Percentiles rank a stretch among this genome's conserved stretches.
phyloP scores from a whole-genome alignment of 2,888 invertebrate species.

The Laothoe populi region DNA sequence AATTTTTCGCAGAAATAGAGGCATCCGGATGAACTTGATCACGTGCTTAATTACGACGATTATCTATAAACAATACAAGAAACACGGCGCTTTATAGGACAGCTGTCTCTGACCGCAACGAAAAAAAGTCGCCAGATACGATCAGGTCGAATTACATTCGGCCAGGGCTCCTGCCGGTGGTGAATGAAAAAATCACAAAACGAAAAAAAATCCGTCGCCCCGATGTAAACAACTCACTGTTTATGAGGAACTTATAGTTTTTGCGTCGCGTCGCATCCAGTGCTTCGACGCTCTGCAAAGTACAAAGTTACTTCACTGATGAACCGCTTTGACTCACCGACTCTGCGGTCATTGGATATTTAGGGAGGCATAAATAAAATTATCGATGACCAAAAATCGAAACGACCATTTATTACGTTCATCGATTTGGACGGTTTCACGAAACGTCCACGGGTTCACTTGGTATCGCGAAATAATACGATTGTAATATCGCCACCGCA shows the following conservation, averaged over 20 bases:
- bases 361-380: constrained; percentile 60
- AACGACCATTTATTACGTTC: constrained; percentile 45
- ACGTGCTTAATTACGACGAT: constrained; percentile 49
- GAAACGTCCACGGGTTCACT: constrained; percentile 42
- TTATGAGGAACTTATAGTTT: constrained; percentile 65
- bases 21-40: constrained; percentile 18
- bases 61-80: constrained; percentile 70
- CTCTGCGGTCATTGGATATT: constrained; percentile 51
- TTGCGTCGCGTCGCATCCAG: constrained; percentile 48
- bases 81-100: constrained; percentile 67
- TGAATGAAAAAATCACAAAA: constrained; percentile 64
- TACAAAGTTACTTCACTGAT: constrained; percentile 44
- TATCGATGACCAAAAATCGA: constrained; percentile 54
- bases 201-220: constrained; percentile 59
- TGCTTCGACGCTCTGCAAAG: constrained; percentile 52
- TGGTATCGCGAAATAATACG: constrained; percentile 68
- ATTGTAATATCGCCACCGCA: constrained; percentile 82
- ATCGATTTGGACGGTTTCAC: constrained; percentile 52
- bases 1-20: too few relatives aligned
- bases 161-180: constrained; percentile 63
- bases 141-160: constrained; percentile 82
- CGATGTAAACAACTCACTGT: constrained; percentile 70
- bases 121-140: constrained; percentile 79
- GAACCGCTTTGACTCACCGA: constrained; percentile 55
- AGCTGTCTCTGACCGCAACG: constrained; percentile 81